phyloP scores from a whole-genome alignment of 2,888 invertebrate species.

The Orchesellides sinensis region DNA sequence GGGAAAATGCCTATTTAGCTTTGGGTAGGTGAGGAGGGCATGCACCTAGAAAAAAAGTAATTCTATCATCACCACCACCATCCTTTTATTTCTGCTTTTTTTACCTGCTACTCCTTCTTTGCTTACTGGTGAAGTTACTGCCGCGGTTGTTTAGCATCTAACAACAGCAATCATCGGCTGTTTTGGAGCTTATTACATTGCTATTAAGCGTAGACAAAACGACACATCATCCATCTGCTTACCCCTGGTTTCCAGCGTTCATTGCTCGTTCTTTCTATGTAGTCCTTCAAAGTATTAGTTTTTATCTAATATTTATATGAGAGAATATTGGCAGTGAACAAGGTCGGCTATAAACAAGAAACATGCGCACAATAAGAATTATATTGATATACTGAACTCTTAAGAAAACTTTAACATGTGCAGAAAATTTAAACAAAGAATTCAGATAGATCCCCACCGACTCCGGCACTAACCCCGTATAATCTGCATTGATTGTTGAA shows the following conservation, averaged over 20 bases:
- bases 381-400: no score
- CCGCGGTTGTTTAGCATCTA: no score
- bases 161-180: conserved; percentile 1
- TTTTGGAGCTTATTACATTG: neutral
- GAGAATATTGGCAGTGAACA: no score
- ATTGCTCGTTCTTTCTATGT: neutral
- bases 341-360: conserved; percentile 15
- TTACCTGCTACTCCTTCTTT: conserved; percentile 14
- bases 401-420: no score
- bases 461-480: no score
- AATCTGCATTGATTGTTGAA: no score
- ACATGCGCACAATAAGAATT: no score
- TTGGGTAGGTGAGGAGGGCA: conserved; percentile 36
- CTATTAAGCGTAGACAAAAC: neutral
- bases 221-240: conserved; percentile 24
- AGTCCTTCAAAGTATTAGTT: no score
- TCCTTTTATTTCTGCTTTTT: neutral
- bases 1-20: neutral
- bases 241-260: neutral
- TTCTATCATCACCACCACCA: neutral
- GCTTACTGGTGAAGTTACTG: neutral
- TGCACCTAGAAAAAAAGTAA: conserved; percentile 27
- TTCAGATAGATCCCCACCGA: no score
- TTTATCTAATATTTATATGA: no score
- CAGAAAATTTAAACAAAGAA: no score